Base-by-base conservation (phyloP, 1,140 invertebrate species). In the Drosophila sturtevanti region DNA sequence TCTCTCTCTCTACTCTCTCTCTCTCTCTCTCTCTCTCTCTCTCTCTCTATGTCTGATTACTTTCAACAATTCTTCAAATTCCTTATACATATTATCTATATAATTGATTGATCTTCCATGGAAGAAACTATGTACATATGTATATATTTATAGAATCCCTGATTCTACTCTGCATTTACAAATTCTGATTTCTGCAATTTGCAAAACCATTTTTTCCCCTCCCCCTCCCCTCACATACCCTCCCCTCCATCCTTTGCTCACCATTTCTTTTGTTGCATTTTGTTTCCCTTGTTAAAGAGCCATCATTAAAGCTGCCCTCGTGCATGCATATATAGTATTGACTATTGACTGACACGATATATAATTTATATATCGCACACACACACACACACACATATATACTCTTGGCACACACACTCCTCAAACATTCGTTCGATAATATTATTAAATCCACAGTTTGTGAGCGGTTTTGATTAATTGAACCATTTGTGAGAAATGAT, bases 321-420 rank as follows among this genome's bases (percentile, higher is more conserved):
- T 48, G 41, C 41, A 48, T 48, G 21, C 21, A 14, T 14, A 63
- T 74, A 72, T 59, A 64, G 74, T 81, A 81, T 85, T 85, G 81
- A 87, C 74, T 77, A 70, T 81, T 85, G 81, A 85, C 78, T 81
- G 81, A 85, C 81, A 77, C 72, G 82, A 81, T 87, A 82, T 87
- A 81, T 87, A 85, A 85, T 87, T 85, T 85, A 85, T 85, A 81
- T 72, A 87, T 85, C 81, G 54, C 51, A 35, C 27, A 56, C 27
- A 56, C 54, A 55, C 51, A 52, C 48, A 24, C 5, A 54, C 22
- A 3, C 27, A 31, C 2, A 31, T n/a, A n/a, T n/a, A n/a, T n/a
- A n/a, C n/a, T n/a, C n/a, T n/a, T n/a, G 11, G 24, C n/a, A 31
- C 51, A 51, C 12, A 31, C 51, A 24, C 51, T 27, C n/a, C 4